Evolutionary conservation across 2,797 vertebrate species (phyloP), one percentile per base, ranked within the genome.

Genomic region (Thalassophryne amazonica): DNA sequence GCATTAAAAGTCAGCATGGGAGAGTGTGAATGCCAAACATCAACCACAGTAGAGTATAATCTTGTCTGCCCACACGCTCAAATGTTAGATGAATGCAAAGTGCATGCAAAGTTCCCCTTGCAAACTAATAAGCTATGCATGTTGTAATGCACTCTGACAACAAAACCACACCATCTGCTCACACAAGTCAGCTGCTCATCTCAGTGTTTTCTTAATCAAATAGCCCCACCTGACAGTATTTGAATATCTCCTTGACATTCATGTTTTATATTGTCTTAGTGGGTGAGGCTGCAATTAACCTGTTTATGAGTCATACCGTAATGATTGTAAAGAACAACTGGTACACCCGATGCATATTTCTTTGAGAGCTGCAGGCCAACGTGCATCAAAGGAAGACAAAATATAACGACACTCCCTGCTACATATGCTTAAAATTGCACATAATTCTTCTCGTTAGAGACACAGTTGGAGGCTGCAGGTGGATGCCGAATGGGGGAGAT

Each of bases 31-130:
- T 54, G 65, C 54, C 64, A 68, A 56, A 66, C 17, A 21, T 30
- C 3, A 39, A 28, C 35, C 59, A 15, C 34, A 42, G 25, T 2
- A 29, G 19, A 23, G 30, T 41, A 29, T 27, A 42, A 21, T 13
- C 23, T 39, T 3, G 45, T 27, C 53, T 71, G n/a, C 69, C 67
- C 38, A 58, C 61, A 21, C 34, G 55, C 52, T 70, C 34, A 71
- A 73, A 62, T 80, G 68, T 60, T 76, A 73, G 65, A 78, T 59
- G 43, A 72, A 83, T 84, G 77, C 80, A 85, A 83, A 85, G 28
- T 21, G 22, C 51, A 87, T 78, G 78, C 77, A 84, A 86, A 84
- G 41, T 22, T 29, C 56, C 40, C 30, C 24, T n/a, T n/a, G n/a
- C n/a, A n/a, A 20, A 36, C 47, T 59, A 42, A 82, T 86, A 88